Percentiles rank a stretch among this genome's conserved stretches.
Evolutionary conservation across 2,113 vertebrate genomes (phyloP).

Genomic region (Psephotus haematonotus): DNA sequence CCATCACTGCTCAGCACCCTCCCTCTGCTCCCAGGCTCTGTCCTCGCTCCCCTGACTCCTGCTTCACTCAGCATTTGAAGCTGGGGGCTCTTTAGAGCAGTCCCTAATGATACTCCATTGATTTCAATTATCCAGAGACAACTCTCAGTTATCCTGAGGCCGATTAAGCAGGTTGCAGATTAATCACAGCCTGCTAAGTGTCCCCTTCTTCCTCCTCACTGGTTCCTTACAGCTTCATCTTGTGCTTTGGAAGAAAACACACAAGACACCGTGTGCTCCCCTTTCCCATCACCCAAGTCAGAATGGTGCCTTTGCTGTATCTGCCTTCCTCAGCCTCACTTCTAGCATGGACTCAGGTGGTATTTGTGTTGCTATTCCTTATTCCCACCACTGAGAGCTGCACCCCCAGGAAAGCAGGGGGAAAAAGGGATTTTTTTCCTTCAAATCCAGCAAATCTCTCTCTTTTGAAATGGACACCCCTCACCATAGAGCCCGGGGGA

Average conservation of each 20-base stretch:
- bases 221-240: conserved; percentile 27
- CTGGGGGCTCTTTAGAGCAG: neutral
- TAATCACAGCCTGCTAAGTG: conserved; percentile 28
- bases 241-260: neutral
- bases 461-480: neutral
- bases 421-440: neutral
- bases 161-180: conserved; percentile 42
- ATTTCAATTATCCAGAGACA: conserved; percentile 64
- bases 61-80: neutral
- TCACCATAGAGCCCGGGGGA: neutral
- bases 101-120: conserved; percentile 36
- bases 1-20: neutral
- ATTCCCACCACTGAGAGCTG: neutral
- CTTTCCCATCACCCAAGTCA: neutral
- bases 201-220: neutral
- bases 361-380: neutral
- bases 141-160: conserved; percentile 41
- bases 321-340: neutral
- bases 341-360: neutral
- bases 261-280: neutral
- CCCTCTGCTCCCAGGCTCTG: neutral
- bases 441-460: neutral
- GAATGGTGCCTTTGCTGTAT: neutral
- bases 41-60: neutral
- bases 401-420: neutral